These are phyloP conservation scores for Silurus glanis DNA, from an alignment of 2,113 vertebrate species.

Conservation along the genomic window DNA sequence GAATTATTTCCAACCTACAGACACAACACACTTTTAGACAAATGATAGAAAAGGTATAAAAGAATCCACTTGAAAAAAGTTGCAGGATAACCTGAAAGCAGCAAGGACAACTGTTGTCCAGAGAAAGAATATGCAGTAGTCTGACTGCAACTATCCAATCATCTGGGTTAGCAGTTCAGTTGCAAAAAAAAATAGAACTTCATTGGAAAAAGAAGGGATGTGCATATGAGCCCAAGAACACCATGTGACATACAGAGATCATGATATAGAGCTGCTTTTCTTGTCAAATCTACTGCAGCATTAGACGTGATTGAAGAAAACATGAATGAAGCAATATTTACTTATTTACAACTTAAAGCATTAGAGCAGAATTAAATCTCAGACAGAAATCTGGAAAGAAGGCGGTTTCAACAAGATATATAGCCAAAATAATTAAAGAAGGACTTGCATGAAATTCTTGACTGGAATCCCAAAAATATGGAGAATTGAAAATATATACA, in stretches of 20 bases:
- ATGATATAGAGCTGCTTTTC: neutral
- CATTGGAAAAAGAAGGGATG: neutral
- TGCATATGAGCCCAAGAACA: neutral
- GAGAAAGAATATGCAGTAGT: neutral
- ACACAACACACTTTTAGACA: neutral
- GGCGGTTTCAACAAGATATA: neutral
- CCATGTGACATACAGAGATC: neutral
- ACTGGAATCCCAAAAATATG: neutral
- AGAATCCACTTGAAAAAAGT: neutral
- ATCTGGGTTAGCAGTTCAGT: neutral
- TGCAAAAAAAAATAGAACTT: too few relatives aligned
- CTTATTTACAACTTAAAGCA: neutral
- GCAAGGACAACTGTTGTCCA: neutral
- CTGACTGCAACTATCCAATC: neutral
- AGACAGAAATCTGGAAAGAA: neutral
- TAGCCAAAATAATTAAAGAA: neutral
- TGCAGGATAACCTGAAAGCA: neutral
- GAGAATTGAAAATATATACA: neutral
- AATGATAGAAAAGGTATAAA: neutral
- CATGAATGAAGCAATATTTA: neutral
- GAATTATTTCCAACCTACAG: too few relatives aligned
- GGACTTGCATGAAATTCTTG: neutral
- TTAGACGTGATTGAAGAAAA: neutral
- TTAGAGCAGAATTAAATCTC: neutral
- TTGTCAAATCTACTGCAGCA: neutral